Percentiles rank a stretch among this genome's conserved stretches.
These are phyloP conservation scores for Seriola dumerili DNA, from an alignment of 2,113 vertebrate genomes.

Conservation along the genomic window DNA sequence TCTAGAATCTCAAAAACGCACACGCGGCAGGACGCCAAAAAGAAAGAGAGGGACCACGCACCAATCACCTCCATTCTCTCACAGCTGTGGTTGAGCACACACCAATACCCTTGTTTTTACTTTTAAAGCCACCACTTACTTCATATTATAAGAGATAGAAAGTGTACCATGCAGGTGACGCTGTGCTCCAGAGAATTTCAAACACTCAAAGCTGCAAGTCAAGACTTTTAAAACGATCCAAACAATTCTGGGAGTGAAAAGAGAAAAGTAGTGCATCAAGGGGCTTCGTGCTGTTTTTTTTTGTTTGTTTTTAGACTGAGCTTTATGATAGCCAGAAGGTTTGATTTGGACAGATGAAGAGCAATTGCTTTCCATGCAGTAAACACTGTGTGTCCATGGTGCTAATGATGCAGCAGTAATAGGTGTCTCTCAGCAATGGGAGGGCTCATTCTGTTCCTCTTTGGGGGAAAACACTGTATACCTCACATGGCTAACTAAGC, in stretches of 20 bases:
- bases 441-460: slow-evolving; percentile 52
- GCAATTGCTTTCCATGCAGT: slow-evolving; percentile 12
- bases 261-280: neutral
- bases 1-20: slow-evolving; percentile 64
- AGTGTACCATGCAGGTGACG: slow-evolving; percentile 5
- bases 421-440: slow-evolving; percentile 1
- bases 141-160: slow-evolving; percentile 39
- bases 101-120: slow-evolving; percentile 42
- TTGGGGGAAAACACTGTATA: slow-evolving; percentile 30
- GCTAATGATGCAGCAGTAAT: slow-evolving; percentile 19
- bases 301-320: neutral
- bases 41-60: slow-evolving; percentile 3
- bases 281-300: neutral
- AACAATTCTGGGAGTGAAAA: slow-evolving; percentile 34
- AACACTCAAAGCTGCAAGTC: slow-evolving; percentile 35
- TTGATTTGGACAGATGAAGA: slow-evolving; percentile 16
- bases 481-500: slow-evolving; percentile 20
- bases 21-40: slow-evolving; percentile 47
- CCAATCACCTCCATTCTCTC: slow-evolving; percentile 33
- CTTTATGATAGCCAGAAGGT: neutral
- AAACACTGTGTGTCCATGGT: slow-evolving; percentile 3
- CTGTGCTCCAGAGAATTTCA: slow-evolving; percentile 9
- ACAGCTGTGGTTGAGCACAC: slow-evolving; percentile 53
- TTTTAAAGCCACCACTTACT: slow-evolving; percentile 45
- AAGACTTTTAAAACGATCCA: slow-evolving; percentile 29